Percentiles rank a stretch among this genome's conserved stretches.
These are phyloP conservation scores for Tetranychus piercei DNA, from an alignment of 2,888 invertebrate genomes.

Conservation along the genomic window DNA sequence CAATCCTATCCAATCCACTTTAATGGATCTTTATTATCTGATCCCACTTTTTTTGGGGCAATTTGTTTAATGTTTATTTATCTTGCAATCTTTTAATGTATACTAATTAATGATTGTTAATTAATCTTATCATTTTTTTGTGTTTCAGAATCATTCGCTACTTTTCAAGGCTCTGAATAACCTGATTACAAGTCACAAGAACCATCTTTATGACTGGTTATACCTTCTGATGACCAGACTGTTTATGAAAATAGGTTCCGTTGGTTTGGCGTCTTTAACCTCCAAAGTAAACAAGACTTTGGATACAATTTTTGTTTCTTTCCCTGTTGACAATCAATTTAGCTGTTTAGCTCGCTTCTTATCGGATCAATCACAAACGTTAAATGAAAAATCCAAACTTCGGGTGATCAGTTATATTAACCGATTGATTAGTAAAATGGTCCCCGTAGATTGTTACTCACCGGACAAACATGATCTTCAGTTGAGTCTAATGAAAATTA, in stretches of 20 bases:
- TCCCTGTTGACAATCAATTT: conserved; percentile 43
- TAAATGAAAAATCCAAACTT: conserved; percentile 45
- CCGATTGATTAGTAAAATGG: conserved; percentile 34
- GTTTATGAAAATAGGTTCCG: conserved; percentile 73
- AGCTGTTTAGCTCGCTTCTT: conserved; percentile 50
- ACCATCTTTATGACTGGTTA: conserved; percentile 77
- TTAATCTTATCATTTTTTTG: conserved; percentile 13
- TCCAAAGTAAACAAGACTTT: conserved; percentile 69
- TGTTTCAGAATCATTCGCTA: conserved; percentile 54
- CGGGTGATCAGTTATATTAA: conserved; percentile 38
- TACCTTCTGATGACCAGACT: conserved; percentile 69
- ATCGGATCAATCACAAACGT: conserved; percentile 78
- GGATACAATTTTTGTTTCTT: conserved; percentile 52
- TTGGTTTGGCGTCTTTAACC: conserved; percentile 74
- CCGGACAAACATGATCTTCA: conserved; percentile 43
- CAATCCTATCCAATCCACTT: too few species aligned
- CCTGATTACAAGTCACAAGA: conserved; percentile 62
- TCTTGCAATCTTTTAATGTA: too few species aligned
- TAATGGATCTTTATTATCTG: too few species aligned
- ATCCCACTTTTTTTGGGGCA: too few species aligned
- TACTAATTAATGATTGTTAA: too few species aligned
- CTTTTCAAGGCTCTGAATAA: conserved; percentile 84
- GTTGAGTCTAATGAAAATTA: conserved; percentile 48
- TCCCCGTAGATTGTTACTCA: conserved; percentile 37
- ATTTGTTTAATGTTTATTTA: too few species aligned